These are phyloP conservation scores for Clavelina lepadiformis DNA, from an alignment of 23 tunicate genomes.

Conservation along the genomic window DNA sequence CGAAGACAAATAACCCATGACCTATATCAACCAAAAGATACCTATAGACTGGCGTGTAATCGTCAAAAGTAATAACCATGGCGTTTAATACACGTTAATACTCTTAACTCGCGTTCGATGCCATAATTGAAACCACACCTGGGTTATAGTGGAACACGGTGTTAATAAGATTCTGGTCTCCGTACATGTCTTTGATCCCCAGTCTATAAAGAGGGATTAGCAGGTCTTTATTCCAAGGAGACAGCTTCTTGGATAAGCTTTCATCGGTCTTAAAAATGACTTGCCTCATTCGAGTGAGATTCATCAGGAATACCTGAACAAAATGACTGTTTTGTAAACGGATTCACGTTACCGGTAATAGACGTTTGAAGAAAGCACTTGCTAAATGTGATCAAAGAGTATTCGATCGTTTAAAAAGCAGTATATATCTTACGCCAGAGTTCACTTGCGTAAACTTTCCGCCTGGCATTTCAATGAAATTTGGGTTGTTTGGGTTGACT, in stretches of 20 bases:
- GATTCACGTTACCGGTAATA: not conserved
- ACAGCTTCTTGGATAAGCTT: constrained; percentile 7
- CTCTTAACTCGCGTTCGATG: no score
- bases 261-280: constrained; percentile 42
- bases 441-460: constrained; percentile 90
- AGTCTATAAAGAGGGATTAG: constrained; percentile 60
- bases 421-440: constrained; percentile 65
- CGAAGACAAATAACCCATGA: no score
- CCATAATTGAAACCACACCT: constrained; percentile 41
- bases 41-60: no score
- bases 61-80: no score
- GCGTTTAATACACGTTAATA: no score
- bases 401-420: not conserved
- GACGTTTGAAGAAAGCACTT: not conserved
- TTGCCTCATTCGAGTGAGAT: constrained; percentile 84
- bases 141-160: constrained; percentile 93
- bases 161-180: constrained; percentile 94
- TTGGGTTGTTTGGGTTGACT: constrained; percentile 69
- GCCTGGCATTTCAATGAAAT: constrained; percentile 47
- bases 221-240: constrained; percentile 71
- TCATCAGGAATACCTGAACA: constrained; percentile 93
- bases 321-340: not conserved
- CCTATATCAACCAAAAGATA: no score
- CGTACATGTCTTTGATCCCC: constrained; percentile 58
- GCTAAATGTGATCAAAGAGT: not conserved